Percentiles rank a stretch among this genome's conserved stretches.
phyloP scores from a whole-genome alignment of 2,113 vertebrate species.

The Archocentrus centrarchus region DNA sequence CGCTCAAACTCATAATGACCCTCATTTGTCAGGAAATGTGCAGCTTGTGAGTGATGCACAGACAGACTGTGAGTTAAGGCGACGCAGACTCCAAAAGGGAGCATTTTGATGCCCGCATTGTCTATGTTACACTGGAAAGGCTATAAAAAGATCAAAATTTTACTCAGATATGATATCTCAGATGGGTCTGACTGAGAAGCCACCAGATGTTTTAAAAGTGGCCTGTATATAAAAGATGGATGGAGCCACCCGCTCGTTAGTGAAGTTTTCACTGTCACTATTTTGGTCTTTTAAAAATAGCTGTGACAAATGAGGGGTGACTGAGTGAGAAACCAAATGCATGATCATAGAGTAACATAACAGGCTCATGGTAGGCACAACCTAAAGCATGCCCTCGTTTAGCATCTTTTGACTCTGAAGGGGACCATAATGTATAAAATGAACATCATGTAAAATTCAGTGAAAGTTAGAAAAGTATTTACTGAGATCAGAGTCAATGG shows the following conservation, averaged over 20 bases:
- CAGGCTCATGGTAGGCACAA: too few relatives aligned
- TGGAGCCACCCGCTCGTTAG: not conserved
- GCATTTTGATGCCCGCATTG: not conserved
- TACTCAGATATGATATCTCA: not conserved
- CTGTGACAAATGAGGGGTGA: not conserved
- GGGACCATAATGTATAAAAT: not conserved
- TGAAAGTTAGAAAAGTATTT: not conserved
- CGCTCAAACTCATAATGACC: slow-evolving; percentile 61
- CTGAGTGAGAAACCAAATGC: not conserved
- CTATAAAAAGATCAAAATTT: not conserved
- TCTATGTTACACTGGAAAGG: not conserved
- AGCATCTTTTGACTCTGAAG: not conserved
- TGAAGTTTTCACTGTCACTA: not conserved
- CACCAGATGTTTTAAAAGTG: not conserved
- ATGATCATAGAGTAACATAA: too few relatives aligned
- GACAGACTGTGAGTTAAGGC: slow-evolving; percentile 17
- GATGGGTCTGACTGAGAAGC: not conserved
- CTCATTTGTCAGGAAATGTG: slow-evolving; percentile 58
- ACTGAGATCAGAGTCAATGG: not conserved
- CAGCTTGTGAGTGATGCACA: slow-evolving; percentile 35
- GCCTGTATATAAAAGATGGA: not conserved
- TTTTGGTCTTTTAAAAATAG: not conserved
- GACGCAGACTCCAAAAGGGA: not conserved
- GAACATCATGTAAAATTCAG: not conserved
- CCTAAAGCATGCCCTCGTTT: accelerated